Evolutionary conservation across 2,888 invertebrate genomes (phyloP).

Genomic region (Rhopalosiphum nymphaeae): DNA sequence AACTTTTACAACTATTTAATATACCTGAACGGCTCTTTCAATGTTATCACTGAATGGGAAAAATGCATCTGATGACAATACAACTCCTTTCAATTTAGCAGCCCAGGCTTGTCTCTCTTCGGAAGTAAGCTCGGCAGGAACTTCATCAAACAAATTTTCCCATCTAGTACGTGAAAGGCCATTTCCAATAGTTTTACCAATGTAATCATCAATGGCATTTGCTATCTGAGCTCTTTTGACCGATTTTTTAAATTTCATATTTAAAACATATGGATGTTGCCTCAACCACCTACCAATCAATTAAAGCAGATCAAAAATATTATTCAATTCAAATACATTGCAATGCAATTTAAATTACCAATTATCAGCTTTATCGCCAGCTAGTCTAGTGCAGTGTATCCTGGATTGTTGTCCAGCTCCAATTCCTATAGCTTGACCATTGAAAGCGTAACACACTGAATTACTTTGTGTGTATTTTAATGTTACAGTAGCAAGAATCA

Average conservation of each 20-base stretch:
- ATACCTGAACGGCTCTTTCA: conserved; percentile 89
- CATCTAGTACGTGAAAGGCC: conserved; percentile 71
- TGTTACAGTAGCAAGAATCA: conserved; percentile 95
- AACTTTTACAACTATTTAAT: conserved; percentile 65
- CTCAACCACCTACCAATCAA: conserved; percentile 83
- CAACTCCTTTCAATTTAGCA: conserved; percentile 80
- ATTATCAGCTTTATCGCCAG: conserved; percentile 96
- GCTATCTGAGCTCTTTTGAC: conserved; percentile 92
- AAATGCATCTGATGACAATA: conserved; percentile 96
- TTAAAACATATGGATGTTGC: conserved; percentile 87
- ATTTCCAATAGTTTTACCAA: conserved; percentile 55
- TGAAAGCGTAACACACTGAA: conserved; percentile 95
- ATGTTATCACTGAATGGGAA: conserved; percentile 99
- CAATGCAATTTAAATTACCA: conserved; percentile 75
- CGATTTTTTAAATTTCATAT: conserved; percentile 86
- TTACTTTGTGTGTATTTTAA: conserved; percentile 99
- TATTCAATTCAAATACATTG: not conserved
- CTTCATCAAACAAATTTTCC: conserved; percentile 80
- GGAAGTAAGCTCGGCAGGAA: conserved; percentile 80
- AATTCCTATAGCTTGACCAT: conserved; percentile 94
- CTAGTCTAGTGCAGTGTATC: conserved; percentile 97
- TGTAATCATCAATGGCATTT: conserved; percentile 85
- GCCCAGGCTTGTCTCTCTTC: conserved; percentile 80
- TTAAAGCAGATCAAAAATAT: conserved; percentile 3
- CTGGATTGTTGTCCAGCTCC: conserved; percentile 99